Evolutionary conservation across 2,113 vertebrate species (phyloP), one percentile per base, ranked within the genome.

Genomic region (Cyprinodon tularosa): DNA sequence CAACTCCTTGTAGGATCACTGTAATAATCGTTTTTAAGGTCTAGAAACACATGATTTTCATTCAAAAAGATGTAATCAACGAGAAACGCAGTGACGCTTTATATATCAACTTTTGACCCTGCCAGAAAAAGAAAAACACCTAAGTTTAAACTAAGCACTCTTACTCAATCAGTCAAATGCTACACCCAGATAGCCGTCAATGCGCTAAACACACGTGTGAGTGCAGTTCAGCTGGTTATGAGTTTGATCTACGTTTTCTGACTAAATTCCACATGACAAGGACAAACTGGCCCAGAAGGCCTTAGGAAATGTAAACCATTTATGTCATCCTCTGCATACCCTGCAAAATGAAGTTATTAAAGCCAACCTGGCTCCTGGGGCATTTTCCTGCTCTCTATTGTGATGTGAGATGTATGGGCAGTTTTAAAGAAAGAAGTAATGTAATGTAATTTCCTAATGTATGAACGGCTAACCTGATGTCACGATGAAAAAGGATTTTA

Each of bases 221-320:
- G 63, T 71, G 0, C 63, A 36, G 68, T 64, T 82, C 71, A 61
- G 61, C 59, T 48, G 61, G 69, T 57, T 62, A 71, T 8, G 68
- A 72, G 71, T 82, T 84, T 84, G 77, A 87, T 81, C 65, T 83
- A 66, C 0, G 68, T 71, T 60, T 15, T 59, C 66, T 68, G 62
- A 72, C 68, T 68, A 78, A 82, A 84, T 76, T 70, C 57, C 59
- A 29, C 62, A 74, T 62, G 77, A 87, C 83, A 81, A 82, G 86
- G 77, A 79, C 81, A 86, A 75, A 79, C 68, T 72, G 67, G 48
- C 3, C 76, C 74, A 17, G 62, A 69, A 62, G 77, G 81, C 72
- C 72, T 84, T 53, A 79, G 77, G 81, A 82, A 78, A 80, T 80
- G 66, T 75, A 77, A 88, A 76, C 17, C 61, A 17, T n/a, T 65